Base-by-base conservation (phyloP, 2,797 vertebrate genomes). In the Natrix natrix region DNA sequence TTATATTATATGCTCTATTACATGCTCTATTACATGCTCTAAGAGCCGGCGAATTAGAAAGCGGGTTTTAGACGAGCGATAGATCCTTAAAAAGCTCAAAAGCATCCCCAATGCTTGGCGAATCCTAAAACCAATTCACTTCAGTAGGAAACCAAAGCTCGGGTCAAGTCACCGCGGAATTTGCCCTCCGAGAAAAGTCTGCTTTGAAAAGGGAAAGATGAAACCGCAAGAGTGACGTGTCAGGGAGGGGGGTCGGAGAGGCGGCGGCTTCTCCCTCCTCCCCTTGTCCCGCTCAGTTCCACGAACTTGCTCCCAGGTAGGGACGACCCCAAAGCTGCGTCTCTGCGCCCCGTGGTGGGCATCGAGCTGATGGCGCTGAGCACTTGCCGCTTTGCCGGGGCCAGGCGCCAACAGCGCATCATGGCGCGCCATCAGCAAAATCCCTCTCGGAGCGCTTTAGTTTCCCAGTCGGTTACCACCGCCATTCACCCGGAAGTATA, bases 401-500 rank as follows among this genome's bases (percentile, higher is more conserved):
- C 16, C 8, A 13, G 92, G 83, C 16, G 55, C 43, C 28, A 28
- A 60, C 20, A 24, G 57, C 13, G 48, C 32, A 48, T 13, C 20
- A 8, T 22, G 52, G 63, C 32, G 52, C 69, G 63, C 37, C 24
- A 52, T 56, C 16, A 55, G 83, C 83, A 59, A 61, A 91, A 90
- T 90, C 28, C n/a, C 88, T 8, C 69, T 90, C 57, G 93, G 95
- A 92, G 90, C 91, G 16, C 59, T 69, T 61, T 61, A 59, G 5
- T 91, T 93, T 89, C 66, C 55, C 92, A 90, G 63, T 74, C 87
- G 55, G 28, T 61, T 61, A 61, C 60, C 56, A 56, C 92, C 91
- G 86, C 52, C 87, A 89, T 78, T 97, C 94, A 96, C 96, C 97
- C 97, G 96, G 97, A 97, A 97, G 96, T 95, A 86, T 95, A 96